Evolutionary conservation across 2,797 vertebrate genomes (phyloP).

Genomic region (Mus spretus): DNA sequence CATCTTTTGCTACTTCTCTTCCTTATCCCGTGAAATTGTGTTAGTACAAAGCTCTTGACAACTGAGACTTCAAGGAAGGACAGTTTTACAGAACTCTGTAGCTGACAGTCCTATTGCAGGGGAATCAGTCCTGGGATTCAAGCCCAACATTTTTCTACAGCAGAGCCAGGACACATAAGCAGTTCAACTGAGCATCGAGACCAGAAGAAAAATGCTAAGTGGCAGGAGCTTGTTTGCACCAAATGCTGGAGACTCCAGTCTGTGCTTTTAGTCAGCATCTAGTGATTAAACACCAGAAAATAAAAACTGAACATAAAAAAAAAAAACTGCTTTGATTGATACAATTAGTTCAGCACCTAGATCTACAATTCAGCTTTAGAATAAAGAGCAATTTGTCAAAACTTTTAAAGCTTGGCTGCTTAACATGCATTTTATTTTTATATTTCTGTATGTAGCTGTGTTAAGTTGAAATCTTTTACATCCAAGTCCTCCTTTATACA

Average conservation of each 20-base stretch:
- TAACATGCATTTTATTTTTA: not conserved
- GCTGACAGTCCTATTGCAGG: slow-evolving; percentile 50
- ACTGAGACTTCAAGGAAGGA: slow-evolving; percentile 55
- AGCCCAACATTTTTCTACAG: slow-evolving; percentile 63
- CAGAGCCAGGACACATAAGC: slow-evolving; percentile 55
- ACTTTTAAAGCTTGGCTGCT: not conserved
- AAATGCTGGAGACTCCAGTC: slow-evolving; percentile 43
- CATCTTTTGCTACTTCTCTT: slow-evolving; percentile 63
- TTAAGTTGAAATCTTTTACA: not conserved
- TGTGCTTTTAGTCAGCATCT: slow-evolving; percentile 5
- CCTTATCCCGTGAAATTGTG: slow-evolving; percentile 58
- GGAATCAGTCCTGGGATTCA: slow-evolving; percentile 66
- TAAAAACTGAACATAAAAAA: not conserved
- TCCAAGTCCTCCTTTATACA: not conserved
- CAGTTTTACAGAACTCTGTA: slow-evolving; percentile 69
- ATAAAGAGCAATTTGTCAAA: slow-evolving; percentile 2
- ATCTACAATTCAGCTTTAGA: slow-evolving; percentile 49
- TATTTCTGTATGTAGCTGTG: not conserved
- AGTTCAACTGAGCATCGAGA: slow-evolving; percentile 58
- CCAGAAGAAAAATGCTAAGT: slow-evolving; percentile 17
- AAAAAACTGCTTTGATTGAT: slow-evolving; percentile 43
- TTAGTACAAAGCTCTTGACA: slow-evolving; percentile 53
- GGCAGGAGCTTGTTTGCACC: slow-evolving; percentile 36
- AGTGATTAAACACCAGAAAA: slow-evolving; percentile 26
- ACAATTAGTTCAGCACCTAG: not conserved